These are phyloP conservation scores for Gallinago paraguaiae DNA, from an alignment of 2,113 vertebrate species.

Conservation along the genomic window DNA sequence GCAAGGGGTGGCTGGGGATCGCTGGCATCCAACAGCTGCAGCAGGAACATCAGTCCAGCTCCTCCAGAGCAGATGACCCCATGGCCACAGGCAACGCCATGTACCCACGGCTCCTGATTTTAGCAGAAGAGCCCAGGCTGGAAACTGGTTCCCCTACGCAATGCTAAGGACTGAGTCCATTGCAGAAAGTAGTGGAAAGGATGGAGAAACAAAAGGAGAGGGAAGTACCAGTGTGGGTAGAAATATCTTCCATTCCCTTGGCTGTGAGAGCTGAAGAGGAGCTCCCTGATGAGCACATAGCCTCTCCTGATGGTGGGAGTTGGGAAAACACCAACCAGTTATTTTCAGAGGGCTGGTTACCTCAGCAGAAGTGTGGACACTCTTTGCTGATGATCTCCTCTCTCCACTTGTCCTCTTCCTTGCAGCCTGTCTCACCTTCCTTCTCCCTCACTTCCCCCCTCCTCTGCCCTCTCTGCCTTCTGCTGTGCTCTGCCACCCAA, in stretches of 20 bases:
- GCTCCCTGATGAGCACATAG: background rate
- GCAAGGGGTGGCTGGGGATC: background rate
- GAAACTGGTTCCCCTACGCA: background rate
- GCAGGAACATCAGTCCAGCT: background rate
- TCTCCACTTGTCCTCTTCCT: background rate
- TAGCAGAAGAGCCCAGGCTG: background rate
- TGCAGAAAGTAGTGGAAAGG: background rate
- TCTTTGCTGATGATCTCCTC: background rate
- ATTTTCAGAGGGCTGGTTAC: background rate
- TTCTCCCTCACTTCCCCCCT: background rate
- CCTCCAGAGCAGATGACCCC: background rate
- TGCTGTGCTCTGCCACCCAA: background rate
- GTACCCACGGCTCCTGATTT: rapidly evolving
- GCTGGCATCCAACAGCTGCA: background rate
- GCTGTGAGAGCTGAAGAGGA: background rate
- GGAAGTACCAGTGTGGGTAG: background rate
- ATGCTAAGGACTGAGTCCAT: background rate
- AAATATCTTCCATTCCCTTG: background rate
- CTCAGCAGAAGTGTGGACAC: rapidly evolving
- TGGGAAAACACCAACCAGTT: background rate
- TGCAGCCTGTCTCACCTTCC: background rate
- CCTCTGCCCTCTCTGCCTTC: background rate
- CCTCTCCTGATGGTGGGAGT: background rate
- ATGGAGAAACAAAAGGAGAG: background rate
- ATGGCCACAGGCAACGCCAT: background rate